Conservation (phyloP, 2,797 vertebrate species). For the Danio jaintianensis region DNA sequence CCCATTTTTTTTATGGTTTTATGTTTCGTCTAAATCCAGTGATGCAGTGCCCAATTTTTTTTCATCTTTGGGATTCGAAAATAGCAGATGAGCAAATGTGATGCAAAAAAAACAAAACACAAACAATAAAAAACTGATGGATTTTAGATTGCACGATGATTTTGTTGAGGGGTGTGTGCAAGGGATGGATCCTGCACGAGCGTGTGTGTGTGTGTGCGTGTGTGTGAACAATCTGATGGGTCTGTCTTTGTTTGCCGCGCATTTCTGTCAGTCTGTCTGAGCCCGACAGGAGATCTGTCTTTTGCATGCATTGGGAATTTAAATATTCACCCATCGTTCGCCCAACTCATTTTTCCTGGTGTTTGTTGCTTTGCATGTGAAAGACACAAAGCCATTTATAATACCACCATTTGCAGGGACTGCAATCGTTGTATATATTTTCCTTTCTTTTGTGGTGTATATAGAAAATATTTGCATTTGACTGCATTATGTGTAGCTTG, state of each 20-base stretch:
- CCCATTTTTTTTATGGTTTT: background rate
- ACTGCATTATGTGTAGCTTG: background rate
- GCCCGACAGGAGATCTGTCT: slow-evolving; percentile 46
- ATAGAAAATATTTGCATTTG: slow-evolving; percentile 35
- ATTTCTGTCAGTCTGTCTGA: slow-evolving; percentile 71
- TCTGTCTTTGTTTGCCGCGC: slow-evolving; percentile 77
- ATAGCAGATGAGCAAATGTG: background rate
- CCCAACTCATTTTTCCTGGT: background rate
- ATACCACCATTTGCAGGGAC: slow-evolving; percentile 20
- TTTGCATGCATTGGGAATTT: slow-evolving; percentile 25
- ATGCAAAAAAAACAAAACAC: background rate
- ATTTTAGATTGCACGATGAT: slow-evolving; percentile 23
- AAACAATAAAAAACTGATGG: background rate
- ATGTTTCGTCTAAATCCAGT: background rate
- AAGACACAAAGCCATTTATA: slow-evolving; percentile 49
- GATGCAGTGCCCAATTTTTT: background rate
- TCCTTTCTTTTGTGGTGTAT: slow-evolving; percentile 9
- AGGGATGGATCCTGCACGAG: slow-evolving; percentile 51
- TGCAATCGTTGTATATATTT: slow-evolving; percentile 1
- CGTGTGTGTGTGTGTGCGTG: slow-evolving; percentile 64
- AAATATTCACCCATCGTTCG: slow-evolving; percentile 31
- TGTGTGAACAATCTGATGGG: slow-evolving; percentile 62
- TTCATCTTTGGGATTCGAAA: background rate
- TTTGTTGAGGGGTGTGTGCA: slow-evolving; percentile 60
- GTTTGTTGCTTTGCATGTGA: slow-evolving; percentile 62